These are phyloP conservation scores for Azorinus chamasolen DNA, from an alignment of 2,888 invertebrate species.

Conservation along the genomic window DNA sequence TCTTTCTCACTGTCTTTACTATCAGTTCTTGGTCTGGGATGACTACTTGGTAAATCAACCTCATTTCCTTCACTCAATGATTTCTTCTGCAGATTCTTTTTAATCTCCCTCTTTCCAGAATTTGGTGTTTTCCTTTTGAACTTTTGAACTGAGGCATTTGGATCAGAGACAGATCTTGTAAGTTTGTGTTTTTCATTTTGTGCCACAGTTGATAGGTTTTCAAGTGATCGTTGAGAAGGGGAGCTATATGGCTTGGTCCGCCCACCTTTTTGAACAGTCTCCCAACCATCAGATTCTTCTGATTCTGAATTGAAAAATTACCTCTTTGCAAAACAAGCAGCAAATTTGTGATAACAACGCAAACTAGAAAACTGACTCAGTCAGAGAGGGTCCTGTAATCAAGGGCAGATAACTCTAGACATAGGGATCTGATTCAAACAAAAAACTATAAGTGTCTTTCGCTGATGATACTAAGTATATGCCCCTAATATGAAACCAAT, in stretches of 20 bases:
- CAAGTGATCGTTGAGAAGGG: conserved; percentile 77
- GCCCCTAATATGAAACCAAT: no score
- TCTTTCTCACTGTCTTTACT: conserved; percentile 83
- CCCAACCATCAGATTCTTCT: conserved; percentile 91
- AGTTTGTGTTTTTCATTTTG: conserved; percentile 65
- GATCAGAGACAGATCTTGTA: conserved; percentile 75
- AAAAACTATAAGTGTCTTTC: no score
- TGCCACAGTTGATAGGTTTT: conserved; percentile 70
- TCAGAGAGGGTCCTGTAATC: no score
- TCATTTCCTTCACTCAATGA: conserved; percentile 8
- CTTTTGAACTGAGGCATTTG: conserved; percentile 63
- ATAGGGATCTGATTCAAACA: no score
- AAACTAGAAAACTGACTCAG: no score
- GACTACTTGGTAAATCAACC: conserved; percentile 19
- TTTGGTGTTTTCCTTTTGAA: conserved; percentile 14
- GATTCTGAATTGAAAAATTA: conserved; percentile 43
- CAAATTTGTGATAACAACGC: no score
- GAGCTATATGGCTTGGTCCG: conserved; percentile 87
- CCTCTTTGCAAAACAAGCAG: no score
- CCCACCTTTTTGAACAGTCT: conserved; percentile 91
- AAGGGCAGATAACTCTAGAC: no score
- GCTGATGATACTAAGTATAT: no score
- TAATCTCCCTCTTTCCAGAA: conserved; percentile 21
- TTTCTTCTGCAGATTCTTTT: conserved; percentile 2
- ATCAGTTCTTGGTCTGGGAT: conserved; percentile 56